Conservation (phyloP, 1,140 invertebrate species). For the Idris sp. region DNA sequence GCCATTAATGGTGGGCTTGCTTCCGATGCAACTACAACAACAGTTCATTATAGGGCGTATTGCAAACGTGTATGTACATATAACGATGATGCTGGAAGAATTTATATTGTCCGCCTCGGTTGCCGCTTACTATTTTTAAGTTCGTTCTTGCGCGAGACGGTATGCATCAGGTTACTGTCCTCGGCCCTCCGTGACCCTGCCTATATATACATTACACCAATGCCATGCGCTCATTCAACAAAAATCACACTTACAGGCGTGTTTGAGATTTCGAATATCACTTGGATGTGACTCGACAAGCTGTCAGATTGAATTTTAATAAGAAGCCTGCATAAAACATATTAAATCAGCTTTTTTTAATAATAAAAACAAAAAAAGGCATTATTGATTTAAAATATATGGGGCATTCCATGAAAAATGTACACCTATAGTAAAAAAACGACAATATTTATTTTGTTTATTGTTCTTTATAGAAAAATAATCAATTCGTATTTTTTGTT, state of each 20-base stretch:
- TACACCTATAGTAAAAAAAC: no score
- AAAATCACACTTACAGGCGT: conserved; percentile 26
- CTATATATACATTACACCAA: conserved; percentile 33
- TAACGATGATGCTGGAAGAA: conserved; percentile 63
- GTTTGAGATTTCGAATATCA: conserved; percentile 20
- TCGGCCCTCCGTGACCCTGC: conserved; percentile 60
- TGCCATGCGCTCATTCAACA: conserved; percentile 46
- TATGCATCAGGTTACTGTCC: conserved; percentile 70
- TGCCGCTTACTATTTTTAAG: conserved; percentile 68
- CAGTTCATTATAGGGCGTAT: conserved; percentile 35
- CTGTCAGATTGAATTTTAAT: neutral
- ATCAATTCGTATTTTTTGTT: no score
- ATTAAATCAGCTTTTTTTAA: no score
- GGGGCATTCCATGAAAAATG: no score
- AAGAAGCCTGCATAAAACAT: no score
- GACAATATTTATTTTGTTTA: no score
- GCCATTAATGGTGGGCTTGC: conserved; percentile 4
- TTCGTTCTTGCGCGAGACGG: conserved; percentile 65
- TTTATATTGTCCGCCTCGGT: conserved; percentile 65
- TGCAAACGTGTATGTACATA: conserved; percentile 20
- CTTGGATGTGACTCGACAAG: conserved; percentile 1
- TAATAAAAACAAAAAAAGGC: no score
- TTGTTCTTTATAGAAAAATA: no score
- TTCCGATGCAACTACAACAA: conserved; percentile 28
- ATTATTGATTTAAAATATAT: no score